A percentile compares a stretch with the other conserved stretches of the same genome.
Evolutionary conservation across 2,888 invertebrate species (phyloP).

Genomic region (Idaea dimidiata): DNA sequence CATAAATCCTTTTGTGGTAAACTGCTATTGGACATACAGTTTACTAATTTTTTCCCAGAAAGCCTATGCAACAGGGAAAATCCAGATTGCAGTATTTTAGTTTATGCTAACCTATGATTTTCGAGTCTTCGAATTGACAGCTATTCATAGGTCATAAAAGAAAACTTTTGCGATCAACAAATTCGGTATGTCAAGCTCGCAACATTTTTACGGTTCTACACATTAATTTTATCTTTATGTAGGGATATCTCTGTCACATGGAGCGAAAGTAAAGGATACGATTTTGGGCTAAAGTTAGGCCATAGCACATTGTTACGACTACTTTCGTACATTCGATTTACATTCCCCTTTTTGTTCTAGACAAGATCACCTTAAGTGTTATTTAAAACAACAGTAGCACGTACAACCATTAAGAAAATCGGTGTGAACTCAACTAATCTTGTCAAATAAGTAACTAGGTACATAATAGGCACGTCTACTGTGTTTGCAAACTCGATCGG

Average conservation of each 20-base stretch:
- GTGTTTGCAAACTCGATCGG: slow-evolving; percentile 45
- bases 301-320: neutral
- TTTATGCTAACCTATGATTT: neutral
- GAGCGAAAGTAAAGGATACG: neutral
- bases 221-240: slow-evolving; percentile 1
- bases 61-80: neutral
- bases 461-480: slow-evolving; percentile 27
- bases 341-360: neutral
- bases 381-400: neutral
- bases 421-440: slow-evolving; percentile 14
- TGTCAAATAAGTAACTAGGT: slow-evolving; percentile 20
- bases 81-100: too few relatives aligned
- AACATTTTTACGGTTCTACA: neutral
- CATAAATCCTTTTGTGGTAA: too few relatives aligned
- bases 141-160: neutral
- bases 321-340: neutral
- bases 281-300: neutral
- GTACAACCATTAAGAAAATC: neutral
- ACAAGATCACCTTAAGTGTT: neutral
- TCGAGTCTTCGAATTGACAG: neutral
- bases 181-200: neutral
- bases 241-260: neutral
- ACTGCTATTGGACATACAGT: too few relatives aligned
- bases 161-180: neutral
- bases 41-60: too few relatives aligned